Evolutionary conservation across 2,113 vertebrate genomes (phyloP).

Genomic region (Halcyon senegalensis): DNA sequence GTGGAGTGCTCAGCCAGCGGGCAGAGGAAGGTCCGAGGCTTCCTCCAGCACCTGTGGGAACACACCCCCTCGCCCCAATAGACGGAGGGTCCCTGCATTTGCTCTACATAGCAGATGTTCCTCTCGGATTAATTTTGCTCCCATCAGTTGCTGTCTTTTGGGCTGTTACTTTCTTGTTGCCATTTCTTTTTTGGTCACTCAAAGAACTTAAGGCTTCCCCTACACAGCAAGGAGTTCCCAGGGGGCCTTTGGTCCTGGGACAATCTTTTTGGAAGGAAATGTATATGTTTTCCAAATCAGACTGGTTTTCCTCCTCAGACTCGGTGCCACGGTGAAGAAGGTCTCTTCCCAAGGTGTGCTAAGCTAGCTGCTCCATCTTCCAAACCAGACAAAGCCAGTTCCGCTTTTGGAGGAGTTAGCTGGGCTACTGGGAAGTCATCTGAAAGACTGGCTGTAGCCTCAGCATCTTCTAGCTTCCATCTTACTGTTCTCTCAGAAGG

Average conservation of each 20-base stretch:
- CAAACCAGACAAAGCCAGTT: not conserved
- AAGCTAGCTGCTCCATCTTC: not conserved
- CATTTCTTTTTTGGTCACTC: not conserved
- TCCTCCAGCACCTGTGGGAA: not conserved
- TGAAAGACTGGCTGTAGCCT: not conserved
- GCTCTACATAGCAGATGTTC: constrained; percentile 48
- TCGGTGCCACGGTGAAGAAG: not conserved
- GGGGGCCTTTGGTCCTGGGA: not conserved
- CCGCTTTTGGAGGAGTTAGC: not conserved
- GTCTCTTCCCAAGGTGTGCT: not conserved
- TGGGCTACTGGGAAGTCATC: not conserved
- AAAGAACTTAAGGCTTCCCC: constrained; percentile 19
- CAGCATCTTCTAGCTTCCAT: constrained; percentile 14
- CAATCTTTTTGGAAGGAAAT: not conserved
- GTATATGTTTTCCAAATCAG: not conserved
- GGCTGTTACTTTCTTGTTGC: constrained; percentile 6
- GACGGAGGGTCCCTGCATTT: not conserved
- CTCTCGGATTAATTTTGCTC: not conserved
- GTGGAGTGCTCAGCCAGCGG: not conserved
- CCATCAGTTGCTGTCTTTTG: constrained; percentile 23
- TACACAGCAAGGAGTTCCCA: constrained; percentile 22
- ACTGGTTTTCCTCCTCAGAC: not conserved
- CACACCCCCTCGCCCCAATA: not conserved
- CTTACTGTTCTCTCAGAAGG: constrained; percentile 37
- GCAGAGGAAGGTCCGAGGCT: not conserved